These are phyloP conservation scores for Sebastes hubbsi DNA, from an alignment of 2,797 vertebrate genomes.

Conservation along the genomic window DNA sequence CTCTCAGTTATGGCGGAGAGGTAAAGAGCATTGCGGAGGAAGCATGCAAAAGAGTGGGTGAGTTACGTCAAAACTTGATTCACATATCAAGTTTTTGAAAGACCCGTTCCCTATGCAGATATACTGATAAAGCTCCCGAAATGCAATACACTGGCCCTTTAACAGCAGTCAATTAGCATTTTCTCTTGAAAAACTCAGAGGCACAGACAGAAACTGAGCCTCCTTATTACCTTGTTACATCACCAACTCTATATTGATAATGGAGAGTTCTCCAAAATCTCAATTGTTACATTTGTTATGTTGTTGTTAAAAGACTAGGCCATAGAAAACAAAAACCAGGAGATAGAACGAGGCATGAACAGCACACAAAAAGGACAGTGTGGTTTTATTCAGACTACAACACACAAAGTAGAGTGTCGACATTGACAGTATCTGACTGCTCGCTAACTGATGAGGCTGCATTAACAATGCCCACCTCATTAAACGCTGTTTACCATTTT, in stretches of 20 bases:
- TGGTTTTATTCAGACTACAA: background rate
- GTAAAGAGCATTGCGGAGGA: background rate
- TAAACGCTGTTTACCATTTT: slow-evolving; percentile 27
- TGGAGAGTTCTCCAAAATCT: too few relatives aligned
- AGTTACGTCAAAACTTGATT: background rate
- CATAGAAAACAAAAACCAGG: background rate
- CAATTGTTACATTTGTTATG: too few relatives aligned
- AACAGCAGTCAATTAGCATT: too few relatives aligned
- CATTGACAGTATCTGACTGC: slow-evolving; percentile 13
- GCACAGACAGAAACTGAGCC: too few relatives aligned
- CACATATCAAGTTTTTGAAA: background rate
- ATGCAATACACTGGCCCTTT: too few relatives aligned
- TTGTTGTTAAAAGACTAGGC: background rate
- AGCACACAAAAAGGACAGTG: background rate
- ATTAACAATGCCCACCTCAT: slow-evolving; percentile 10
- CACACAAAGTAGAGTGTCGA: background rate
- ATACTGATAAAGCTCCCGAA: too few relatives aligned
- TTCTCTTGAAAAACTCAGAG: too few relatives aligned
- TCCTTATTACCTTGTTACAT: too few relatives aligned
- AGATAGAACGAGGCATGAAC: background rate
- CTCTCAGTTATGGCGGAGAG: slow-evolving; percentile 5
- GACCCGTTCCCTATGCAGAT: too few relatives aligned
- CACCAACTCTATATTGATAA: too few relatives aligned
- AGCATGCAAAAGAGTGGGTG: background rate
- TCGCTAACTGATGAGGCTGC: slow-evolving; percentile 27